phyloP scores from a whole-genome alignment of 2,113 vertebrate species.

The Madoqua kirkii region DNA sequence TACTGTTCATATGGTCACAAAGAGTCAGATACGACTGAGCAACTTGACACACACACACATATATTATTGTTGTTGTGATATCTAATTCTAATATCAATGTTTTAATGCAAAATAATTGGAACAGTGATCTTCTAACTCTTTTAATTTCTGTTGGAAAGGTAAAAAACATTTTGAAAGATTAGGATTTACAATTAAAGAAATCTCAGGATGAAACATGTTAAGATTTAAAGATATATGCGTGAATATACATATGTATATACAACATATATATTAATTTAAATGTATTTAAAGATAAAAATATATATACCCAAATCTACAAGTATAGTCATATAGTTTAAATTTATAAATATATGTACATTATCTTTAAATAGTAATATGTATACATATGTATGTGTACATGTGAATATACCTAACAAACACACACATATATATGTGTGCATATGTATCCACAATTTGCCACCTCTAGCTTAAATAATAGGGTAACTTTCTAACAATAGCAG shows the following conservation, averaged over 20 bases:
- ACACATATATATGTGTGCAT: neutral
- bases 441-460: neutral
- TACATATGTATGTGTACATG: neutral
- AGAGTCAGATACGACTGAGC: neutral
- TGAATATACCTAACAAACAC: neutral
- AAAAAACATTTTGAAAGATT: neutral
- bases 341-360: neutral
- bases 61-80: neutral
- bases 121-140: neutral
- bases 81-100: neutral
- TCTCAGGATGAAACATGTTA: neutral
- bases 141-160: neutral
- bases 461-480: neutral
- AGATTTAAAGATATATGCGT: neutral
- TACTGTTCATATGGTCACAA: fast-evolving
- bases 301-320: neutral
- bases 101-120: neutral
- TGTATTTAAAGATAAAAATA: neutral
- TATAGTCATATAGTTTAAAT: neutral
- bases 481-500: neutral
- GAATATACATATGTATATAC: neutral
- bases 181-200: neutral
- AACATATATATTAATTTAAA: neutral
- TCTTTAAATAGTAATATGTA: neutral
- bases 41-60: neutral